Evolutionary conservation across 2,888 invertebrate species (phyloP), one percentile per base, ranked within the genome.

Genomic region (Cylloceria caligata): DNA sequence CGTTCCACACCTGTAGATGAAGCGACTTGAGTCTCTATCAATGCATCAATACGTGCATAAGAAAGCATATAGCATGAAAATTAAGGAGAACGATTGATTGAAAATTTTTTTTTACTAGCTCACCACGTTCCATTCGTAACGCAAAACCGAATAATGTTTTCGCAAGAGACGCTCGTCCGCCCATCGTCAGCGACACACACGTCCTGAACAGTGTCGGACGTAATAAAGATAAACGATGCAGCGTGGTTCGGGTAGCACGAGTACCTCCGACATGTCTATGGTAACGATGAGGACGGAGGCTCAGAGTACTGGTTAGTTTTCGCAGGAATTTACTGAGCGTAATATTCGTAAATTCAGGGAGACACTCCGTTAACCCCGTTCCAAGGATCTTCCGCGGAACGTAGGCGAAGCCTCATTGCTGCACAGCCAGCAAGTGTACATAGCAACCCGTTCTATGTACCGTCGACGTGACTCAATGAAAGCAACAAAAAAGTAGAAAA

Each of bases 141-240:
- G 16, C 21, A 27, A 42, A 73, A 73, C 24, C 42, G 21, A 49
- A 60, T 62, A 39, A 39, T 39, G 16, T 49, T 73, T 73, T 62
- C 13, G 3, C 47, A 34, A 1, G 57, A 62, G 19, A 60, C 34
- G 19, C 47, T 60, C 60, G 27, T 60, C 45, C 27, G 9, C 16
- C 16, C 57, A 62, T 72, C 34, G 30, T 42, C 52, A 42, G 13
- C 5, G 55, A 24, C 16, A 16, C 13, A 30, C 55, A 30, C 55
- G 55, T 55, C 27, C n/a, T 27, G 55, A 55, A 55, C 13, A 27
- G 64, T 30, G 45, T 30, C 57, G 34, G n/a, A 9, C 45, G 24
- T 72, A 72, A 72, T 72, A 72, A 47, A 72, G 72, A 72, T 62
- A 62, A 72, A 45, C 72, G 72, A 47, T 47, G 27, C 60, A 47